Conservation (phyloP, 1,140 invertebrate genomes). For the Nasonia longicornis region DNA sequence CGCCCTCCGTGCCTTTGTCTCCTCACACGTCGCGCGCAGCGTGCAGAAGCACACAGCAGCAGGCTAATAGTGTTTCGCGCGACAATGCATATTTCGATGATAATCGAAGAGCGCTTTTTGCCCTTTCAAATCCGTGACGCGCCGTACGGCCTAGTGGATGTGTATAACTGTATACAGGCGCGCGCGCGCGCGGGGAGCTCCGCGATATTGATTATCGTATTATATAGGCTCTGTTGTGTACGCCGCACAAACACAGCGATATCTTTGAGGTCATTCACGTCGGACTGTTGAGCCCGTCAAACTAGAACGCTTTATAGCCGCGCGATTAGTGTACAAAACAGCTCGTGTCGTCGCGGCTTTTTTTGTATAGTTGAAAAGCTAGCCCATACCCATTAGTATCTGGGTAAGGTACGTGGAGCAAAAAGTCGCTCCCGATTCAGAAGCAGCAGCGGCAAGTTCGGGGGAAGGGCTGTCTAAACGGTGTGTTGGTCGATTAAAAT, state of each 20-base stretch:
- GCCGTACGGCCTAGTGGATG: not conserved
- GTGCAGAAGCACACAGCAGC: not conserved
- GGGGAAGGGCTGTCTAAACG: conserved; percentile 15
- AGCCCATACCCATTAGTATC: conserved; percentile 24
- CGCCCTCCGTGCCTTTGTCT: not conserved
- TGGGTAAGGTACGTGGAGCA: no score
- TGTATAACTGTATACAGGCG: no score
- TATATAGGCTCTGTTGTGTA: not conserved
- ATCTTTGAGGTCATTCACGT: conserved; percentile 3
- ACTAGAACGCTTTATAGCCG: conserved; percentile 21
- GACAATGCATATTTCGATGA: not conserved
- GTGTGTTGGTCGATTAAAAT: conserved; percentile 40
- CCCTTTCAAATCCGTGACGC: not conserved
- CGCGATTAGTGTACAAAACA: not conserved
- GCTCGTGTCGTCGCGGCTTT: no score
- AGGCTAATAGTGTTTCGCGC: not conserved
- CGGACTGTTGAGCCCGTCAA: conserved; percentile 33
- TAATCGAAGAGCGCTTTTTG: not conserved
- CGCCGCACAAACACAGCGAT: not conserved
- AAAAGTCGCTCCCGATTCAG: no score
- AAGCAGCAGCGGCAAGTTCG: not conserved
- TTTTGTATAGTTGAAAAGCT: not conserved
- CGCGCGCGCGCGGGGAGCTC: no score
- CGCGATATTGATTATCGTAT: not conserved
- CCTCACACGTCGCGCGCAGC: not conserved